These are phyloP conservation scores for Cydia amplana DNA, from an alignment of 1,140 invertebrate species.

Conservation along the genomic window DNA sequence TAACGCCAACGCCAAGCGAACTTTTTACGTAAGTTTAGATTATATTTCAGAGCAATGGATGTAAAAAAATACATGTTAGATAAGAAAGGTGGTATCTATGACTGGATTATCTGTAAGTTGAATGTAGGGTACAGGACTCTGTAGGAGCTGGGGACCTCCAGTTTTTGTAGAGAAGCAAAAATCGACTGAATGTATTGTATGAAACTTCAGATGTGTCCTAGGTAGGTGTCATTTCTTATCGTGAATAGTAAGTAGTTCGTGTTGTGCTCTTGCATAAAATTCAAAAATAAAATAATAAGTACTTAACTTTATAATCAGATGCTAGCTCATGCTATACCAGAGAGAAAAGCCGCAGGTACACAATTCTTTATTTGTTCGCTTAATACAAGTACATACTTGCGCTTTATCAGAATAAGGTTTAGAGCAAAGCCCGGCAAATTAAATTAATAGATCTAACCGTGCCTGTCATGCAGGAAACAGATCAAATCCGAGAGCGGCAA, in stretches of 20 bases:
- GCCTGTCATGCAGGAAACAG: no score
- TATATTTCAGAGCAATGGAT: slow-evolving; percentile 27
- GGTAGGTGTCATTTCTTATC: slow-evolving; percentile 28
- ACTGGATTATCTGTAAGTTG: slow-evolving; percentile 29
- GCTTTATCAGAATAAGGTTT: not conserved
- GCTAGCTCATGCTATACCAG: not conserved
- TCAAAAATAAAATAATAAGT: not conserved
- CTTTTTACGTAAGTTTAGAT: slow-evolving; percentile 17
- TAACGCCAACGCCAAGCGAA: slow-evolving; percentile 21
- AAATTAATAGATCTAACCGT: not conserved
- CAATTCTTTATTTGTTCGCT: not conserved
- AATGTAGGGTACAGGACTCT: slow-evolving; percentile 22
- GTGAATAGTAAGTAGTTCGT: slow-evolving; percentile 31
- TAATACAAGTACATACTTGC: not conserved
- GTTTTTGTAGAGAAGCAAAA: slow-evolving; percentile 14
- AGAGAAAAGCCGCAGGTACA: not conserved
- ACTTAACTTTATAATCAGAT: not conserved
- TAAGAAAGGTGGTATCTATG: slow-evolving; percentile 16
- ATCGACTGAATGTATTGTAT: slow-evolving; percentile 30
- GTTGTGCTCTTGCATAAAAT: slow-evolving; percentile 25
- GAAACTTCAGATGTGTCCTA: slow-evolving; percentile 22
- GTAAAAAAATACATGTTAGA: slow-evolving; percentile 23
- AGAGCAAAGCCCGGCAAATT: not conserved
- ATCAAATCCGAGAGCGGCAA: not conserved
- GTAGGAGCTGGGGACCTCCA: not conserved